phyloP scores from a whole-genome alignment of 1,140 invertebrate species.

The Melitaea cinxia region DNA sequence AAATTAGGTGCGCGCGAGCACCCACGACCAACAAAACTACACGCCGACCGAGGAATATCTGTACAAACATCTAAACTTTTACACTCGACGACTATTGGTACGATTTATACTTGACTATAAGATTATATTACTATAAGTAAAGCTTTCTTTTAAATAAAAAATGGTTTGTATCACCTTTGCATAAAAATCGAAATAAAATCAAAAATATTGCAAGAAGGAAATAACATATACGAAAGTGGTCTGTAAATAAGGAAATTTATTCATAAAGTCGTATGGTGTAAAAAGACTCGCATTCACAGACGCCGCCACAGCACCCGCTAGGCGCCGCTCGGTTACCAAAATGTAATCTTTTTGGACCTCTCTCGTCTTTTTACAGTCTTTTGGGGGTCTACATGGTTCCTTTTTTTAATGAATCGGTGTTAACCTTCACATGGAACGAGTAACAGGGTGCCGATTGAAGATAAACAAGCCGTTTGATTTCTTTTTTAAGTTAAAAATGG shows the following conservation, averaged over 20 bases:
- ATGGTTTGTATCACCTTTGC: too few relatives aligned
- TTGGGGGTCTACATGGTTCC: conserved; percentile 74
- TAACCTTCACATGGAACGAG: conserved; percentile 78
- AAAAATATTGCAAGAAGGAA: not conserved
- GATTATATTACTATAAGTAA: not conserved
- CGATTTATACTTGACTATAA: not conserved
- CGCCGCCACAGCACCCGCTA: conserved; percentile 73
- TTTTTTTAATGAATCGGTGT: conserved; percentile 80
- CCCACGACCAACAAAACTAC: conserved; percentile 69
- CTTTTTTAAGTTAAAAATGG: conserved; percentile 67
- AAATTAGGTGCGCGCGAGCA: conserved; percentile 69
- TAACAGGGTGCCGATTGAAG: conserved; percentile 80
- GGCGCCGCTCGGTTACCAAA: conserved; percentile 78
- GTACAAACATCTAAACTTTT: conserved; percentile 62
- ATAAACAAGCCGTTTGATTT: conserved; percentile 66
- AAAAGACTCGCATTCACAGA: conserved; percentile 73
- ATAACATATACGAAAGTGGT: too few relatives aligned
- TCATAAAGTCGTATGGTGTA: conserved; percentile 46
- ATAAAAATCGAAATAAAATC: not conserved
- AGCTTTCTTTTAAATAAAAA: not conserved
- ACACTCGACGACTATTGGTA: conserved; percentile 44
- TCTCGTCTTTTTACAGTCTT: conserved; percentile 76
- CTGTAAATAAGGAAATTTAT: conserved; percentile 1
- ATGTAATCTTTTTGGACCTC: conserved; percentile 70
- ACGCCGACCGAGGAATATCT: conserved; percentile 59